phyloP scores from a whole-genome alignment of 2,113 vertebrate genomes.

The Neofelis nebulosa region DNA sequence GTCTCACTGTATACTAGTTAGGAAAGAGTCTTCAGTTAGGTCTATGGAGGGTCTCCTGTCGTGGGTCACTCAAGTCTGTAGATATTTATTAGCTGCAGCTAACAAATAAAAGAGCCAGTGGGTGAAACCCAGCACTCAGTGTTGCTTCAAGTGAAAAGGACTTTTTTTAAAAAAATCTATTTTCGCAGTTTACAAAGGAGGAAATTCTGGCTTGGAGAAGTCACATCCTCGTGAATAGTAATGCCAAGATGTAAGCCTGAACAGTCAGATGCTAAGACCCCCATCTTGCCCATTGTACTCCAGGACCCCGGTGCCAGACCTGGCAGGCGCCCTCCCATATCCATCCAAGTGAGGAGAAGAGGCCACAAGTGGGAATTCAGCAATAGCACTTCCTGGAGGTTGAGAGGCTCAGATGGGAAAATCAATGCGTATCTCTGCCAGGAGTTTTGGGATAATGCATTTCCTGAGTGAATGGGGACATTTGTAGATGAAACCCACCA shows the following conservation, averaged over 20 bases:
- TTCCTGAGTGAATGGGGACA: slow-evolving; percentile 75
- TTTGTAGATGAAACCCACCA: slow-evolving; percentile 75
- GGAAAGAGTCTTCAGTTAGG: background rate
- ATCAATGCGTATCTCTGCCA: background rate
- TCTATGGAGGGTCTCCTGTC: background rate
- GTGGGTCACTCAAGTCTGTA: background rate
- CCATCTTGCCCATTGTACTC: background rate
- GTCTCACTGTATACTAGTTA: background rate
- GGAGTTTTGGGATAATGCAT: slow-evolving; percentile 75
- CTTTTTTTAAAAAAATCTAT: background rate
- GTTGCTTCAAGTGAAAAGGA: background rate
- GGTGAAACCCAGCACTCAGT: no score
- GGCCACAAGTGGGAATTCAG: background rate
- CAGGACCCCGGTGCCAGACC: background rate
- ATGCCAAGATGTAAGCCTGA: background rate
- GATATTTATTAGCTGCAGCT: background rate
- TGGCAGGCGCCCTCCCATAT: background rate
- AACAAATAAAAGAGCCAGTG: background rate
- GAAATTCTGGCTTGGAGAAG: background rate
- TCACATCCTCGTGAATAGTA: background rate
- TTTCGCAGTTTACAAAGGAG: background rate
- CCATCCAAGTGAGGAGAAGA: background rate
- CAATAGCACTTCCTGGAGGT: background rate
- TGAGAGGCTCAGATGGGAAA: background rate
- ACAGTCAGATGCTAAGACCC: background rate